Base-by-base conservation (phyloP, 2,888 invertebrate genomes). In the Plusia festucae region DNA sequence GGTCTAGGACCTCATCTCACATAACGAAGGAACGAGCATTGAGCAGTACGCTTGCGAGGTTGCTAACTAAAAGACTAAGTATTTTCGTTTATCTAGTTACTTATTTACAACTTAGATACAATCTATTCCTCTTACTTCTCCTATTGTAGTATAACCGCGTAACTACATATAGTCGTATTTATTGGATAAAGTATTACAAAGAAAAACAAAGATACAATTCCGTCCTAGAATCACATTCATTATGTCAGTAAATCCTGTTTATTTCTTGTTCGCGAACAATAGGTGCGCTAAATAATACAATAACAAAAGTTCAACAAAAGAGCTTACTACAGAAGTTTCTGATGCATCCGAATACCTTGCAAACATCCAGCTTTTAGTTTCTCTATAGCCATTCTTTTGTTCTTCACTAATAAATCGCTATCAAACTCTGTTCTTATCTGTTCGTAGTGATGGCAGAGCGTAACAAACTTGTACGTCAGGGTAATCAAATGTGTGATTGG, bases 331-430 rank as follows among this genome's bases (percentile, higher is more conserved):
- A 93, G 71, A 18, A 93, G 84, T 68, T 90, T 91, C 74, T 93
- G 92, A 81, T 94, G 93, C 86, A 93, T 90, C 57, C 77, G 65
- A 64, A 94, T 89, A 4, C 93, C 93, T 67, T 90, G 87, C 76
- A 92, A 81, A 70, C 86, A 93, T 0, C 86, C 88, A 53, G 73
- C 66, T 76, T 87, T 90, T 22, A 94, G 82, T 75, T 86, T 86
- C 18, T 81, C 74, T 15, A 83, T 70, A 6, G 93, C 92, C 44
- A 76, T 68, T 52, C 70, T 75, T 67, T 86, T 88, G 40, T 82
- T 79, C 74, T 83, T 83, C 9, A 60, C 68, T 32, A 76, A 46
- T 30, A 89, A 57, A 61, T 91, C 82, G 3, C 15, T 63, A 55
- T 91, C 88, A 65, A 92, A 93, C 22, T 89, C 75, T 5, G 75